These are phyloP conservation scores for Apotomis turbidana DNA, from an alignment of 2,888 invertebrate genomes.

Conservation along the genomic window DNA sequence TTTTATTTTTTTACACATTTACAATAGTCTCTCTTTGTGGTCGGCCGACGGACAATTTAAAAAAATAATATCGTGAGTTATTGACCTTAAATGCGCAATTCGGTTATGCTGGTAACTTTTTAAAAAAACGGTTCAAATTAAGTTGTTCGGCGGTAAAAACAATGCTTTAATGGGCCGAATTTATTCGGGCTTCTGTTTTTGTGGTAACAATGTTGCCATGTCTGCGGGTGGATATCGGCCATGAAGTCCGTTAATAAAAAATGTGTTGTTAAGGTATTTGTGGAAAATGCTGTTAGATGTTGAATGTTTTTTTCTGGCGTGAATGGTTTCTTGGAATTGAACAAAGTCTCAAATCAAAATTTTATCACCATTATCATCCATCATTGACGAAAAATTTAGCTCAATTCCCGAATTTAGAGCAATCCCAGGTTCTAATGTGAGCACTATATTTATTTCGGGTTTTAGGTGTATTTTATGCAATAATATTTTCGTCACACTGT, in stretches of 20 bases:
- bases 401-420: too few species aligned
- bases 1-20: conserved; percentile 67
- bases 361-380: too few species aligned
- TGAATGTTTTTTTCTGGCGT: too few species aligned
- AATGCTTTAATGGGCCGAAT: conserved; percentile 28
- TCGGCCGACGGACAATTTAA: conserved; percentile 53
- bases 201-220: neutral
- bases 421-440: too few species aligned
- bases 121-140: conserved; percentile 25
- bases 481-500: too few species aligned
- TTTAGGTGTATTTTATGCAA: too few species aligned
- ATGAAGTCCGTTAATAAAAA: neutral
- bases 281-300: neutral
- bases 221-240: conserved; percentile 1
- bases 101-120: conserved; percentile 18
- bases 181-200: conserved; percentile 16
- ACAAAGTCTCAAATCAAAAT: too few species aligned
- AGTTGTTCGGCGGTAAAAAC: conserved; percentile 31
- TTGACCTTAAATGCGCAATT: conserved; percentile 46
- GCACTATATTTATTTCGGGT: too few species aligned
- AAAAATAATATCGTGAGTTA: conserved; percentile 46
- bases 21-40: conserved; percentile 63
- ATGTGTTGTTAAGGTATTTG: neutral
- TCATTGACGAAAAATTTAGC: too few species aligned
- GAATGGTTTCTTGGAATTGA: too few species aligned